Evolutionary conservation across 2,888 invertebrate genomes (phyloP).

Genomic region (Phanerotoma sp.): DNA sequence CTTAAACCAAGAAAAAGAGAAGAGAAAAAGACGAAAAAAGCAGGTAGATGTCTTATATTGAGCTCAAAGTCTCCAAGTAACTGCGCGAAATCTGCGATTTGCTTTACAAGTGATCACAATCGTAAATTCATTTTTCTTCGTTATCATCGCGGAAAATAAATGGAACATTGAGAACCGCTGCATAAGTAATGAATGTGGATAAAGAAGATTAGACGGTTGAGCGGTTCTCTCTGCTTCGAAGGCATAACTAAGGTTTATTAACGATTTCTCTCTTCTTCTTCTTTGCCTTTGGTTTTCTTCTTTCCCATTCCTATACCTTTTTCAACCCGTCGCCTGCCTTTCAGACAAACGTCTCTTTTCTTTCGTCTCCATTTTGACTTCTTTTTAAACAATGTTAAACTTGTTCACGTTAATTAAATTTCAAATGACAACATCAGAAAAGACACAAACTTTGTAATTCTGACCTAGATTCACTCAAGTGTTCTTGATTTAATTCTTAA

Average conservation of each 20-base stretch:
- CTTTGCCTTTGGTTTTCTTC: background rate
- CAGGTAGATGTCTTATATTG: slow-evolving; percentile 5
- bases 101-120: slow-evolving; percentile 3
- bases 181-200: slow-evolving; percentile 48
- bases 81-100: background rate
- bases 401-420: slow-evolving; percentile 14
- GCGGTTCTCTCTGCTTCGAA: slow-evolving; percentile 39
- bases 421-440: slow-evolving; percentile 21
- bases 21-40: too few species aligned
- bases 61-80: slow-evolving; percentile 9
- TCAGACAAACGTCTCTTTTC: background rate
- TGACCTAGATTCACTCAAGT: background rate
- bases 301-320: slow-evolving; percentile 7
- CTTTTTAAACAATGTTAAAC: slow-evolving; percentile 6
- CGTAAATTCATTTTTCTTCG: slow-evolving; percentile 7
- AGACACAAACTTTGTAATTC: background rate
- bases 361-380: background rate
- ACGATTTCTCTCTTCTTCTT: slow-evolving; percentile 35
- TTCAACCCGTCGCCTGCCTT: slow-evolving; percentile 1
- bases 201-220: slow-evolving; percentile 49
- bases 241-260: slow-evolving; percentile 48
- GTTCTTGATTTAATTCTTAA: background rate
- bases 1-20: too few species aligned
- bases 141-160: slow-evolving; percentile 12
- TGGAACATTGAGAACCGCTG: slow-evolving; percentile 41